Percentiles rank a stretch among this genome's conserved stretches.
These are phyloP conservation scores for Archocentrus centrarchus DNA, from an alignment of 2,113 vertebrate genomes.

Conservation along the genomic window DNA sequence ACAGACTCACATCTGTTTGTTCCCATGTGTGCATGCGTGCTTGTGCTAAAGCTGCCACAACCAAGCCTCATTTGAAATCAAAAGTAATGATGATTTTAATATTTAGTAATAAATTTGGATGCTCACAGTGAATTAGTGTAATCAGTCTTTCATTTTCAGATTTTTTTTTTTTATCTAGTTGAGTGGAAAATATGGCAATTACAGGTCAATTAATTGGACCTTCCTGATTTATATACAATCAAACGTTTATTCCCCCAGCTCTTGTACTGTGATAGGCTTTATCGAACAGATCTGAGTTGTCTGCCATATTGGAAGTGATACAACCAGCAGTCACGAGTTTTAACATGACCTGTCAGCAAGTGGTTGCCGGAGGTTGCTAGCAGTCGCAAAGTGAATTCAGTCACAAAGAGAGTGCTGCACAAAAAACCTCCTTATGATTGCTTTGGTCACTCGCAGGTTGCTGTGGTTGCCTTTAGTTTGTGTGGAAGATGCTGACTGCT, in stretches of 20 bases:
- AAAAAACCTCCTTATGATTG: no score
- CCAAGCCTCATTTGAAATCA: neutral
- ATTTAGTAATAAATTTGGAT: neutral
- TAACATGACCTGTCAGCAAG: no score
- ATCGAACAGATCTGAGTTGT: neutral
- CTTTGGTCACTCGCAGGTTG: no score
- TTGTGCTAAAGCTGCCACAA: neutral
- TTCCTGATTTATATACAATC: neutral
- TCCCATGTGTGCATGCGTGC: neutral
- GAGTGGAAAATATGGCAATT: neutral
- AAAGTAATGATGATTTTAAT: slow-evolving; percentile 11
- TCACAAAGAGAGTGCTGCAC: no score
- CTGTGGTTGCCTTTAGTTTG: neutral
- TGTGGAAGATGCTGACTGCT: neutral
- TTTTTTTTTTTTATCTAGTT: neutral
- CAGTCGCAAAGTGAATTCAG: no score
- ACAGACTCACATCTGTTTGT: slow-evolving; percentile 19
- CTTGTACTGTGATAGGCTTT: neutral
- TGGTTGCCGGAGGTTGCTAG: no score
- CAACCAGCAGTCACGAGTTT: no score
- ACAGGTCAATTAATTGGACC: neutral
- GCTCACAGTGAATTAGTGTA: neutral
- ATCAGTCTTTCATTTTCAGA: neutral
- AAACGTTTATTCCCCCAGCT: neutral
- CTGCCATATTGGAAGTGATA: no score